Evolutionary conservation across 2,113 vertebrate species (phyloP).

Genomic region (Poeciliopsis retropinna): DNA sequence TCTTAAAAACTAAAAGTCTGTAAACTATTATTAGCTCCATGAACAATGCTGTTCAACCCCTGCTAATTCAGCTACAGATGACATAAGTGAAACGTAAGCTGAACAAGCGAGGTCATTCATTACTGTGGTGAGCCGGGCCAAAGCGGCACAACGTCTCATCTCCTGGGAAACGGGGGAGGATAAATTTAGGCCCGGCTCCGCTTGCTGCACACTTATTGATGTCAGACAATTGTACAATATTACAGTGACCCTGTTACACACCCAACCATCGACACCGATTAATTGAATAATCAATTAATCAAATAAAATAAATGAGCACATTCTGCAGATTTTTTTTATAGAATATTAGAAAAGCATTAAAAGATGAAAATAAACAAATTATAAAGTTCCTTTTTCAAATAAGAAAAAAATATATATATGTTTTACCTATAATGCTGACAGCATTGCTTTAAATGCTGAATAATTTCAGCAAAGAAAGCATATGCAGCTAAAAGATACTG

Average conservation of each 20-base stretch:
- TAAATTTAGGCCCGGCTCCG: slow-evolving; percentile 60
- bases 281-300: no score
- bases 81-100: slow-evolving; percentile 62
- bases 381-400: no score
- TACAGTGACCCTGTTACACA: slow-evolving; percentile 4
- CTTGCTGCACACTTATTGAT: slow-evolving; percentile 27
- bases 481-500: not conserved
- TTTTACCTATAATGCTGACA: no score
- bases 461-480: no score
- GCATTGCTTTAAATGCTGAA: no score
- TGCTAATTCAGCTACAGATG: slow-evolving; percentile 26
- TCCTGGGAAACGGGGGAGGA: slow-evolving; percentile 32
- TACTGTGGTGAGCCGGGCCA: slow-evolving; percentile 45
- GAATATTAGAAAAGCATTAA: no score
- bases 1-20: slow-evolving; percentile 69
- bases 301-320: no score
- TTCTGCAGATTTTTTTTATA: no score
- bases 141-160: slow-evolving; percentile 52
- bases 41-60: slow-evolving; percentile 16
- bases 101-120: slow-evolving; percentile 64
- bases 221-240: slow-evolving; percentile 30
- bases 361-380: no score
- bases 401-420: not conserved
- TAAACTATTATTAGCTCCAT: slow-evolving; percentile 58
- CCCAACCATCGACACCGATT: not conserved